Base-by-base conservation (phyloP, 2,113 vertebrate genomes). In the Puma concolor region DNA sequence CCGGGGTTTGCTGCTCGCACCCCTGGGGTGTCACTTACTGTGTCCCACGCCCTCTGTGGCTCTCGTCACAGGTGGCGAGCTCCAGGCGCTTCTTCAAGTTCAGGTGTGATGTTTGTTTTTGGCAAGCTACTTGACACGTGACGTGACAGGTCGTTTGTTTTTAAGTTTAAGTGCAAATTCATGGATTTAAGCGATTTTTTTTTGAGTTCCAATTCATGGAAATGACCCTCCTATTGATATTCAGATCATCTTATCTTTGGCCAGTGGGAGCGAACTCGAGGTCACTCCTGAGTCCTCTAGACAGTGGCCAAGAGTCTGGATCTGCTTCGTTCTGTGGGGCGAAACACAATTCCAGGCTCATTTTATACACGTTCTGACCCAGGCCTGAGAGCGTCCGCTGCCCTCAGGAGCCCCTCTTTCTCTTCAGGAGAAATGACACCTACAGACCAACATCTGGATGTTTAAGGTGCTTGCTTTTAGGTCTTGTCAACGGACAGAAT, bases 351-450 rank as follows among this genome's bases (percentile, higher is more conserved):
- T 23, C 27, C 4, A 5, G 60, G 38, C 63, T 16, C 60, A 31
- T 23, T 29, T 11, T 8, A 0, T 0, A 0, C 17, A 4, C 4
- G 27, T 25, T 54, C 31, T 23, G 1, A 21, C 21, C 33, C 57
- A 15, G 66, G 7, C 77, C n/a, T 1, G 8, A 11, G 25, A 44
- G 54, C 54, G 1, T 1, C 54, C 15, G 0, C 29, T 48, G 63
- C 54, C 63, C 36, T 21, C 13, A 5, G 38, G 8, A 2, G 71
- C 14, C 10, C 44, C 17, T 54, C 21, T 14, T 27, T 9, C 74
- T 66, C 31, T 14, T 25, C 21, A 29, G 17, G 88, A 41, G 12
- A 67, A 15, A 7, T 0, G 1, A 13, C 19, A 9, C 27, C 48
- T 4, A 19, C 80, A 67, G 44, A 33, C 36, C 25, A 7, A 8